Conservation (phyloP, 1,140 invertebrate species). For the Drosophila melanogaster region DNA sequence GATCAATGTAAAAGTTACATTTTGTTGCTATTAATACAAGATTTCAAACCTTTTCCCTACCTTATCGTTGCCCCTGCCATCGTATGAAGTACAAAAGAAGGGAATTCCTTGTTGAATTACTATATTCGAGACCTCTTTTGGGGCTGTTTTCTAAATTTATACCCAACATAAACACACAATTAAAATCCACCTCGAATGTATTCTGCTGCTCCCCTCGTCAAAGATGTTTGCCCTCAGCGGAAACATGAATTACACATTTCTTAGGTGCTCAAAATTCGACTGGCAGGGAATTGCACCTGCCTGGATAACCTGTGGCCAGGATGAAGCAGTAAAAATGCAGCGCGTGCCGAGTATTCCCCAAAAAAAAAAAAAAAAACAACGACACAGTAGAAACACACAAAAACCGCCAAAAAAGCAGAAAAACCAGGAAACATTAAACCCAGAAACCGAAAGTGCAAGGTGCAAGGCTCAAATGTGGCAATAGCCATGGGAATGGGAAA, state of each 20-base stretch:
- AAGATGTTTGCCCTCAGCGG: conserved; percentile 30
- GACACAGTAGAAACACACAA: conserved; percentile 8
- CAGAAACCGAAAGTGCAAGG: conserved; percentile 66
- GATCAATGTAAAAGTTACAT: no score
- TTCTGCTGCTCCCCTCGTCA: neutral
- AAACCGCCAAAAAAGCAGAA: conserved; percentile 34
- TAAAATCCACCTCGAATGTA: conserved; percentile 23
- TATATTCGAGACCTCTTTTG: neutral
- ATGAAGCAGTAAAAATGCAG: conserved; percentile 82
- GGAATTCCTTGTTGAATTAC: neutral
- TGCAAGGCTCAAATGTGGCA: conserved; percentile 60
- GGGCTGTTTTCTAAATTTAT: conserved; percentile 2
- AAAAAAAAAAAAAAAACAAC: neutral
- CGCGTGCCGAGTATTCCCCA: conserved; percentile 62
- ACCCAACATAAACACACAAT: conserved; percentile 29
- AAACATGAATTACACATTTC: conserved; percentile 80
- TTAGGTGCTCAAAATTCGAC: conserved; percentile 49
- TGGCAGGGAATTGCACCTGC: conserved; percentile 64
- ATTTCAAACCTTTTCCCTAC: neutral
- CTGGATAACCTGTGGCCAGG: conserved; percentile 48
- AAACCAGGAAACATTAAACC: conserved; percentile 42
- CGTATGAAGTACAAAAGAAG: neutral
- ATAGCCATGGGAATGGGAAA: conserved; percentile 37
- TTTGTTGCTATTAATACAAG: no score
- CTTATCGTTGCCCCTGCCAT: neutral